phyloP scores from a whole-genome alignment of 2,888 invertebrate species.

The Tetramorium bicarinatum region DNA sequence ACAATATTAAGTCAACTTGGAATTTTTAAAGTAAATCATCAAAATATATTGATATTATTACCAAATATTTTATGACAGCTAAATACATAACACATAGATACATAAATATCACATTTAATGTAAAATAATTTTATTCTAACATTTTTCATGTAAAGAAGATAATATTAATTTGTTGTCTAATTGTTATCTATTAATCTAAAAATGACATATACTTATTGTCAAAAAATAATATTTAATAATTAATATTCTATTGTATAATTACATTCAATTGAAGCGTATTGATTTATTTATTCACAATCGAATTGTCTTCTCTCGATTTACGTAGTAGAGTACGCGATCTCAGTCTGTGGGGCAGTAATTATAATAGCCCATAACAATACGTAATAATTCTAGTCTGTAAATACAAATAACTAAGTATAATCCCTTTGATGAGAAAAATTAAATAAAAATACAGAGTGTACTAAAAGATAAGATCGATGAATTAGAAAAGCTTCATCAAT shows the following conservation, averaged over 20 bases:
- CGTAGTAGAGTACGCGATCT: constrained; percentile 76
- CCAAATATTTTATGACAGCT: not conserved
- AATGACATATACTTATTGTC: not conserved
- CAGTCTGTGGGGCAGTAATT: constrained; percentile 70
- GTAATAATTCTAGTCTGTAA: constrained; percentile 36
- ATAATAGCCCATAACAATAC: constrained; percentile 53
- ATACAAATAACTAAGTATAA: not conserved
- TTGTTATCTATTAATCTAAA: not conserved
- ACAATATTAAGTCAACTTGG: not conserved
- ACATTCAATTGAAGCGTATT: not conserved
- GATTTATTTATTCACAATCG: not conserved
- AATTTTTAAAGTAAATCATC: not conserved
- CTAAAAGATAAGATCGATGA: no score
- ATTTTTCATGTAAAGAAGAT: not conserved
- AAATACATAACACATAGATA: not conserved
- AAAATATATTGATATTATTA: not conserved
- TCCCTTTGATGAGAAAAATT: not conserved
- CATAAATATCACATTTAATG: not conserved
- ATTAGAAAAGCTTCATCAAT: no score
- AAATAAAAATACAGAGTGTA: not conserved
- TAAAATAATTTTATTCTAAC: not conserved
- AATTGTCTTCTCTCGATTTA: constrained; percentile 30
- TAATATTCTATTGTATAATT: not conserved
- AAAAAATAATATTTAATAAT: not conserved
- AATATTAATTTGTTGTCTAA: not conserved